phyloP scores from a whole-genome alignment of 2,797 vertebrate species.

The Acanthurus tractus region DNA sequence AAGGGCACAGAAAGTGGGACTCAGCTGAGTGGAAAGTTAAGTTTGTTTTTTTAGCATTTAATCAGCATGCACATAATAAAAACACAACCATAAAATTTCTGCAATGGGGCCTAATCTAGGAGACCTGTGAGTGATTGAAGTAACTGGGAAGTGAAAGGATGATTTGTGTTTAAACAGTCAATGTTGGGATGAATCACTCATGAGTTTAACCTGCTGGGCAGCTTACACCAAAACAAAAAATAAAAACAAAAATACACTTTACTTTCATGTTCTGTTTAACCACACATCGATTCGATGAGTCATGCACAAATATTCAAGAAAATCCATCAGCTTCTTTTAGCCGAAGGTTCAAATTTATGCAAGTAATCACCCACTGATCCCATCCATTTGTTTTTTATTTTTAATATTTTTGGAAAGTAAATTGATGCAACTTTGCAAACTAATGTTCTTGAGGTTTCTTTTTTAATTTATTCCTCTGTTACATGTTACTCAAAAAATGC shows the following conservation, averaged over 20 bases:
- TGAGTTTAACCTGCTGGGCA: background rate
- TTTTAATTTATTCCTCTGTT: conserved; percentile 4
- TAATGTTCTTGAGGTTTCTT: background rate
- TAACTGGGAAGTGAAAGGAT: background rate
- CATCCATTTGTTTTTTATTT: background rate
- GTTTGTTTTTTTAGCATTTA: conserved; percentile 12
- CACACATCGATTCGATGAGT: too few relatives aligned
- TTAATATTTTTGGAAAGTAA: background rate
- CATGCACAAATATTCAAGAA: too few relatives aligned
- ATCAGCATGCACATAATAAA: conserved; percentile 15
- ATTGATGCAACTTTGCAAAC: background rate
- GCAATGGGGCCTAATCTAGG: background rate
- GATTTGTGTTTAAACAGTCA: background rate
- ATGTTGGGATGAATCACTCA: background rate
- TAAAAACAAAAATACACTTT: background rate
- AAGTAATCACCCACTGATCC: conserved; percentile 14
- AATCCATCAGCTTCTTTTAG: background rate
- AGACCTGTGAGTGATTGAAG: conserved; percentile 15
- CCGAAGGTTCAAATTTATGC: background rate
- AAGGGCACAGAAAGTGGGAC: conserved; percentile 29
- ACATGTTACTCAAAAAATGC: background rate
- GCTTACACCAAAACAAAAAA: too few relatives aligned
- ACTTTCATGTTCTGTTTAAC: background rate
- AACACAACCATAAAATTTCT: background rate
- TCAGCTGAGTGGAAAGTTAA: conserved; percentile 46